These are phyloP conservation scores for Cyrtonyx montezumae DNA, from an alignment of 2,113 vertebrate species.

Conservation along the genomic window DNA sequence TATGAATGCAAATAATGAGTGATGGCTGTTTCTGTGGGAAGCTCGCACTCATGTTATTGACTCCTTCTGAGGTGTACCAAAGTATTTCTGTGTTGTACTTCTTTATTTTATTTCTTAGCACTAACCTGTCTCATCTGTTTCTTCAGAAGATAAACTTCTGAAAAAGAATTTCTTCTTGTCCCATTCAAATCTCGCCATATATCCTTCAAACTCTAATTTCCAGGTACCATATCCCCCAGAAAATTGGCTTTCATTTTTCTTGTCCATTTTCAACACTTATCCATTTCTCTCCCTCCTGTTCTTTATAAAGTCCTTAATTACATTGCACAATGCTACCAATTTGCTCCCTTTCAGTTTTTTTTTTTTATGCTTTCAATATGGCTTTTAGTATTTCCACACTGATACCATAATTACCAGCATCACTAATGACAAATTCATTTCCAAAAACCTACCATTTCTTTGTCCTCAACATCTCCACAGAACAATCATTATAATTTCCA, in stretches of 20 bases:
- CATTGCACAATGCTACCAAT: neutral
- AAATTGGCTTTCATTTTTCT: neutral
- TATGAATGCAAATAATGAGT: neutral
- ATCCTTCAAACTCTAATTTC: neutral
- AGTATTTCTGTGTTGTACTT: neutral
- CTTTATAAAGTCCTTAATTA: neutral
- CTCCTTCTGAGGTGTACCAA: neutral
- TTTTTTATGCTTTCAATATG: neutral
- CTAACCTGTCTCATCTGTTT: neutral
- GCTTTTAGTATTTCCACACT: neutral
- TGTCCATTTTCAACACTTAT: neutral
- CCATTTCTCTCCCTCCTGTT: neutral
- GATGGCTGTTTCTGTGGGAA: neutral
- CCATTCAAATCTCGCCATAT: neutral
- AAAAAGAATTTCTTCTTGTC: neutral
- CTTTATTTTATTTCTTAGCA: neutral
- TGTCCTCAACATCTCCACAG: neutral
- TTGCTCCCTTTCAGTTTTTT: neutral
- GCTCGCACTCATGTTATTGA: neutral
- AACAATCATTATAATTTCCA: neutral
- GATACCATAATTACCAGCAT: neutral
- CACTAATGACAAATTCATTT: neutral
- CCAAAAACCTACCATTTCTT: neutral
- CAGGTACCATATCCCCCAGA: rapidly evolving
- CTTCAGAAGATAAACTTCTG: neutral